A percentile compares a stretch with the other conserved stretches of the same genome.
Conservation (phyloP, 1,140 invertebrate genomes). For the Megathymus violae region DNA sequence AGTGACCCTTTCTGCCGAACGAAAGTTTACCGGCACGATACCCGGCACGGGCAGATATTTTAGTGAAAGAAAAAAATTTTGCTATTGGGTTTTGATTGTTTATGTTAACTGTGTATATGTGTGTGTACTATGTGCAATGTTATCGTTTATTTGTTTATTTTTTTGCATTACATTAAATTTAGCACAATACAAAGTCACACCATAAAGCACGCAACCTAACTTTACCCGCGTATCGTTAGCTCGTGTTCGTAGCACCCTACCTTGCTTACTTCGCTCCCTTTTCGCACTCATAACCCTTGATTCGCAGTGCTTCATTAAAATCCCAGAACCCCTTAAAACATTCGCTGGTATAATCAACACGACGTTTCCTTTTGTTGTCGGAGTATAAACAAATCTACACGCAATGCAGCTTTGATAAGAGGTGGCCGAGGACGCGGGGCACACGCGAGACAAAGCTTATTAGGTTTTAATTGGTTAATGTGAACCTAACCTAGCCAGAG, state of each 20-base stretch:
- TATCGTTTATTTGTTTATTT: too few relatives aligned
- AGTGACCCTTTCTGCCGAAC: too few relatives aligned
- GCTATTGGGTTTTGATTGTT: too few relatives aligned
- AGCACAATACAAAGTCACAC: too few relatives aligned
- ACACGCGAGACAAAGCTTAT: conserved; percentile 20
- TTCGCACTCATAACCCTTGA: conserved; percentile 30
- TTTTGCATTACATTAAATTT: too few relatives aligned
- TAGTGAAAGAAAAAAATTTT: too few relatives aligned
- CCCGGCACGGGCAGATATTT: too few relatives aligned
- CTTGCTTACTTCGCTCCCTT: conserved; percentile 28
- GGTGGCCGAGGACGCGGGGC: conserved; percentile 3
- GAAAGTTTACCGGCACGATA: too few relatives aligned
- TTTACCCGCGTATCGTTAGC: neutral
- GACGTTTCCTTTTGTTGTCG: conserved; percentile 18
- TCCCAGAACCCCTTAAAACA: conserved; percentile 27
- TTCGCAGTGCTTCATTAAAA: conserved; percentile 31
- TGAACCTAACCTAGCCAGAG: neutral
- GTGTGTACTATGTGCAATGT: too few relatives aligned
- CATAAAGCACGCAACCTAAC: too few relatives aligned
- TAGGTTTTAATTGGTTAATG: conserved; percentile 1
- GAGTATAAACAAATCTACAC: conserved; percentile 25
- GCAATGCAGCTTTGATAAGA: conserved; percentile 7
- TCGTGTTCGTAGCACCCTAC: neutral
- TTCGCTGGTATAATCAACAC: conserved; percentile 22
- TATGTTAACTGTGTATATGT: too few relatives aligned